Evolutionary conservation across 53 echinoderm and acorn worm genomes (phyloP).

Genomic region (Crossaster papposus): DNA sequence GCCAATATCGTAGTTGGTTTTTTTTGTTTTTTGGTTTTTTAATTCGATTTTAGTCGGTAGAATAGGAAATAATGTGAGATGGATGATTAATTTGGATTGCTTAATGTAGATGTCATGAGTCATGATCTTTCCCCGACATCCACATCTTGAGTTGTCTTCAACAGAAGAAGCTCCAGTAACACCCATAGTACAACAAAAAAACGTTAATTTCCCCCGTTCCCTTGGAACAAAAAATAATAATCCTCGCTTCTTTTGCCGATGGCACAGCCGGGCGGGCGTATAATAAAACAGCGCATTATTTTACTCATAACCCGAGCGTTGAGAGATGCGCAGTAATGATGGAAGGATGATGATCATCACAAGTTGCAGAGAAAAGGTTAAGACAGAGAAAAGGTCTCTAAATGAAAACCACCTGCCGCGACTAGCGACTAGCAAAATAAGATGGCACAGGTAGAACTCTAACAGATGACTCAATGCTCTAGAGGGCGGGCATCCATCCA

Average conservation of each 20-base stretch:
- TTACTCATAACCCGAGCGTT: conserved; percentile 50
- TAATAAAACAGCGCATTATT: conserved; percentile 53
- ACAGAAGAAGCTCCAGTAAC: too few relatives aligned
- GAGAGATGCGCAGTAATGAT: conserved; percentile 48
- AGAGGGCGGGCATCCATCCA: conserved; percentile 41
- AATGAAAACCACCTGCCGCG: conserved; percentile 40
- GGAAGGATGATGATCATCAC: conserved; percentile 48
- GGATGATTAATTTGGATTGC: too few relatives aligned
- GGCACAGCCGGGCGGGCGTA: not conserved
- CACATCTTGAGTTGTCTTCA: too few relatives aligned
- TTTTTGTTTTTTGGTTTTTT: too few relatives aligned
- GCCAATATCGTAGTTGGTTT: too few relatives aligned
- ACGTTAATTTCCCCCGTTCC: not conserved
- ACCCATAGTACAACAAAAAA: too few relatives aligned
- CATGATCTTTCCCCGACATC: too few relatives aligned
- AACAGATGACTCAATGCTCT: conserved; percentile 39
- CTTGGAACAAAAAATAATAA: too few relatives aligned
- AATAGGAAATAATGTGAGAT: too few relatives aligned
- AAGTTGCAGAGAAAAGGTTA: conserved; percentile 30
- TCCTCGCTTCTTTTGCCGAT: too few relatives aligned
- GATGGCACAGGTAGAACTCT: conserved; percentile 34
- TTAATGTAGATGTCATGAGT: too few relatives aligned
- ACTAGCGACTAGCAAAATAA: not conserved
- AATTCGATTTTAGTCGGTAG: too few relatives aligned
- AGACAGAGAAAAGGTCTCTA: not conserved